Evolutionary conservation across 2,797 vertebrate genomes (phyloP), one percentile per base, ranked within the genome.

Genomic region (Diplodus puntazzo): DNA sequence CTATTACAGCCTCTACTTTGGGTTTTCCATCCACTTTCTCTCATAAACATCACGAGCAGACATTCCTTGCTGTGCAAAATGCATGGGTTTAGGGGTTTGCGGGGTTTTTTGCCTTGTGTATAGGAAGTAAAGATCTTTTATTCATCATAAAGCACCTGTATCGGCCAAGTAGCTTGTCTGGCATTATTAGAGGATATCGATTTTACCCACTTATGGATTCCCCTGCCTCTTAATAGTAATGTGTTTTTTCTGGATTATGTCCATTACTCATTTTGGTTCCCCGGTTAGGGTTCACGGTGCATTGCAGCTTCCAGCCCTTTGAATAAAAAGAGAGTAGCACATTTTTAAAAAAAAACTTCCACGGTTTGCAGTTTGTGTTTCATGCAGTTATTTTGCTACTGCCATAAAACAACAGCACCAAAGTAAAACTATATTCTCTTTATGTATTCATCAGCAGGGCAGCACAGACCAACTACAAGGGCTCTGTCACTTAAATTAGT

Each of bases 1-100:
- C 77, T 84, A 74, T 85, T 81, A 54, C 63, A 64, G 73, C 67
- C 65, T 81, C 83, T 59, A 69, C 68, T 81, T 82, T 48, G 48
- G 34, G 39, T 39, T 83, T 86, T 74, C 57, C 50, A 55, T 75
- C 61, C 43, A 61, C 70, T 75, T 80, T 67, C 18, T 70, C 59
- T 68, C 53, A 73, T 73, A 82, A 81, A 77, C 67, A 81, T 65
- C 63, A 17, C 3, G 13, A 63, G 43, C 17, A 42, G 13, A 7
- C 46, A 68, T 16, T 66, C 58, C 30, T 46, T 68, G 42, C 53
- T 8, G 30, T 11, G 63, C 57, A 60, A 50, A 50, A 68, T n/a
- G 46, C 43, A 13, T 1, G 30, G 39, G 7, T 73, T 64, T 21
- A 0, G 27, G 9, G 50, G 64, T 80, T 71, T 39, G 25, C 1